Conservation (phyloP, 2,113 vertebrate species). For the Aegithalos caudatus region DNA sequence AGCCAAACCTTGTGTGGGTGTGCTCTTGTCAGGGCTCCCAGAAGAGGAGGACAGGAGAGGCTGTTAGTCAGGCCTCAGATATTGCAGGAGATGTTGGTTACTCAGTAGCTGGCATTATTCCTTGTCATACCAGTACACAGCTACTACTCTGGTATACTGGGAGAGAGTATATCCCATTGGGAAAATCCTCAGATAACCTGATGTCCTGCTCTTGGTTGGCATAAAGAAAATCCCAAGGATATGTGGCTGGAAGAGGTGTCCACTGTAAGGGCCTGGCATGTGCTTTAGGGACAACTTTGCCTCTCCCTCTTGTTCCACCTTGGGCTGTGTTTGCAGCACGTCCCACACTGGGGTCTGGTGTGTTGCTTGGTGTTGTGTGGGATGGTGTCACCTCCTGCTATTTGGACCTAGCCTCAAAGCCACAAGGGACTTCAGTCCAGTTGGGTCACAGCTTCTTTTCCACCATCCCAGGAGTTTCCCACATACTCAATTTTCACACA, state of each 20-base stretch:
- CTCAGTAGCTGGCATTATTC: conserved; percentile 10
- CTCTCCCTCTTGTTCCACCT: not conserved
- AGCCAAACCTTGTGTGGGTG: conserved; percentile 44
- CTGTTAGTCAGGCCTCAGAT: conserved; percentile 28
- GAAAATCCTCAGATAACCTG: not conserved
- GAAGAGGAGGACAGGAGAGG: not conserved
- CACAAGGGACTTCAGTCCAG: not conserved
- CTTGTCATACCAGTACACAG: not conserved
- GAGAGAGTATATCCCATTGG: not conserved
- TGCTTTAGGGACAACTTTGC: not conserved
- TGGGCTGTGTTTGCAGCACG: not conserved
- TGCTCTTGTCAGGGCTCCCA: conserved; percentile 47
- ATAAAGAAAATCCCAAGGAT: not conserved
- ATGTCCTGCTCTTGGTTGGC: not conserved
- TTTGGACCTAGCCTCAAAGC: not conserved
- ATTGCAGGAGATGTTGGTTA: not conserved
- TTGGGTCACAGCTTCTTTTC: not conserved
- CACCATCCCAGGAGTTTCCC: fast-evolving
- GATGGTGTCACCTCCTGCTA: not conserved
- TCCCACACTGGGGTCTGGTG: not conserved
- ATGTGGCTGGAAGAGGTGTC: not conserved
- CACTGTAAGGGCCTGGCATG: not conserved
- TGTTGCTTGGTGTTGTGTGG: not conserved
- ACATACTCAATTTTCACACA: not conserved
- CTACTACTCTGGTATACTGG: not conserved